Evolutionary conservation across 2,113 vertebrate genomes (phyloP), one percentile per base, ranked within the genome.

Genomic region (Neodontobutis hainanensis): DNA sequence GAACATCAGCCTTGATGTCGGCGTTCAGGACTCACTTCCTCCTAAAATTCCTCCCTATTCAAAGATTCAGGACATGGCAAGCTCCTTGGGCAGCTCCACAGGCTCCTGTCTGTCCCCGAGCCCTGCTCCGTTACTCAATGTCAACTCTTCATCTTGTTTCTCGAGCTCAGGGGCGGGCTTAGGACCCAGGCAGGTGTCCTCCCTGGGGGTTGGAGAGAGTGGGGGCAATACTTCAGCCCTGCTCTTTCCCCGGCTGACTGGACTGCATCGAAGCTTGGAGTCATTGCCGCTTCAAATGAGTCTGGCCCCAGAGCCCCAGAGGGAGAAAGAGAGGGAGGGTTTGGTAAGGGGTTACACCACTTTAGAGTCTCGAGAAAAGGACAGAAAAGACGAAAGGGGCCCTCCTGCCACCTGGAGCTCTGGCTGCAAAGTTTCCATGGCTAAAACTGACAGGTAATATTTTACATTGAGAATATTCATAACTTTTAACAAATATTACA

Each of bases 221-320:
- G 82, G 92, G 27, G 83, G 82, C 6, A 77, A 67, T 0, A 84
- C 92, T 56, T 96, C 95, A 73, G 92, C 94, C 16, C 91, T 94
- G 80, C 93, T 97, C 87, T 95, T 96, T 85, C 87, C 96, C 52
- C 95, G 96, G 52, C 91, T 98, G 75, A 95, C 96, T 0, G 88
- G 96, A 44, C 90, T 98, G 70, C 96, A 98, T 82, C 94, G 96
- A 75, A 99, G 97, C 87, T 94, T 99, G 95, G 97, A 99, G 90
- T 97, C 95, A 4, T 91, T 98, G 67, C 92, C 94, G 19, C 93
- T 96, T 77, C 94, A 95, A 16, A 95, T 99, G 93, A 98, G 95
- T 73, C 92, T 98, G 84, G 94, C 94, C 64, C 92, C 93, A 56
- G 87, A 90, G 55, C 89, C 89, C 32, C 80, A 78, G 11, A 78